Base-by-base conservation (phyloP, 2,888 invertebrate species). In the Nowickia ferox region DNA sequence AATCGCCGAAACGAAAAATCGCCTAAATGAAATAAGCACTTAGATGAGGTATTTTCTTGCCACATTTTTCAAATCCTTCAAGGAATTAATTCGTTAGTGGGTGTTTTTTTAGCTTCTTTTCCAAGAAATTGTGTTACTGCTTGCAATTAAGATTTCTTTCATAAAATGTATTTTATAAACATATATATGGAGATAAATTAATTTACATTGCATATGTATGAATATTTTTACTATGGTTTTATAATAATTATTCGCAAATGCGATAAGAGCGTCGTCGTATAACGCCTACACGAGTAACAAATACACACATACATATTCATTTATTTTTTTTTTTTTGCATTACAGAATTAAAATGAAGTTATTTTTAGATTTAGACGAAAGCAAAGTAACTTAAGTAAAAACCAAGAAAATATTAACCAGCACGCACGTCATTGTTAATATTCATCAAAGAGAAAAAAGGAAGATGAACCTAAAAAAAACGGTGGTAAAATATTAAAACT, bases 361-460 rank as follows among this genome's bases (percentile, higher is more conserved):
- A 84, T 79, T 84, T 84, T 84, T 84, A 84, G 84, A 57, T 53
- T 51, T 30, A 17, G 38, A 59, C n/a, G 44, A 71, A 30, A 59
- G 38, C 9, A 51, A 53, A 30, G 30, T 55, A 51, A 30, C 30
- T 57, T 1, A 57, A 57, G n/a, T 30, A 8, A 57, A 38, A 65
- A 55, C 22, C 30, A 6, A 66, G 48, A 76, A 65, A 71, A 48
- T 46, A 59, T 30, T 53, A 63, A 51, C 72, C 57, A 66, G 66
- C 61, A 72, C 66, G 72, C 72, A 74, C 84, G 84, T 81, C 84
- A 84, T 61, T 72, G 69, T 84, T 84, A 30, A 84, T 69, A 69
- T 79, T 69, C 57, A 57, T 55, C 55, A 15, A 55, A 53, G 40
- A 53, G 22, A 8, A 48, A 38, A 69, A 19, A 17, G 17, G 22